phyloP scores from a whole-genome alignment of 1,140 invertebrate genomes.

The Drosophila sproati region DNA sequence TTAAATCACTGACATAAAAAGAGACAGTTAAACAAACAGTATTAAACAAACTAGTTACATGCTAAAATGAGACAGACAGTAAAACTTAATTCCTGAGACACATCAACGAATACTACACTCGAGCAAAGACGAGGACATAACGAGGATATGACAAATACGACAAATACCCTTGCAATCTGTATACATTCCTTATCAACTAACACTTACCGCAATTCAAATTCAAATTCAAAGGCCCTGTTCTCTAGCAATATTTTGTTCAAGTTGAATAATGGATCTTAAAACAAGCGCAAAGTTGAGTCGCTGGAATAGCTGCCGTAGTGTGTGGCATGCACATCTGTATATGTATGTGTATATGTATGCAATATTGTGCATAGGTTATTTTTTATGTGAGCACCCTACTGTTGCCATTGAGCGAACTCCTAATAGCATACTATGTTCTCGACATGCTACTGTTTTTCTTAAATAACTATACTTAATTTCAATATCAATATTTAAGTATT shows the following conservation, averaged over 20 bases:
- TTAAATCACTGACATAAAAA: slow-evolving; percentile 7
- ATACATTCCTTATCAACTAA: slow-evolving; percentile 37
- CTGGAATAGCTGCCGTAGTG: slow-evolving; percentile 74
- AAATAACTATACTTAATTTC: slow-evolving; percentile 73
- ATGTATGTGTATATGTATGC: slow-evolving; percentile 7
- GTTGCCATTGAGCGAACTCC: slow-evolving; percentile 77
- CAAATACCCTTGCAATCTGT: slow-evolving; percentile 67
- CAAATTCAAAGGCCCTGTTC: slow-evolving; percentile 65
- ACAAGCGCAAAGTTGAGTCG: slow-evolving; percentile 71
- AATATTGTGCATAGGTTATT: slow-evolving; percentile 22
- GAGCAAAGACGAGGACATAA: neutral
- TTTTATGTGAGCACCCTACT: slow-evolving; percentile 47
- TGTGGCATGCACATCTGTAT: slow-evolving; percentile 37
- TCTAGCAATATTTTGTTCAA: slow-evolving; percentile 82
- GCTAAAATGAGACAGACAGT: neutral
- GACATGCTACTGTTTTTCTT: slow-evolving; percentile 68
- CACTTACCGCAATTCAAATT: slow-evolving; percentile 44
- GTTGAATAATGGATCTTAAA: slow-evolving; percentile 73
- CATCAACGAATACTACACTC: neutral
- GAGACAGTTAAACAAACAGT: slow-evolving; percentile 20
- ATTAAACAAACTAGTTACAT: neutral
- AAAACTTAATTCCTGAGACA: too few relatives aligned
- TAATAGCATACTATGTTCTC: slow-evolving; percentile 64
- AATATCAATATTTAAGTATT: slow-evolving; percentile 78
- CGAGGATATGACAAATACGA: slow-evolving; percentile 21